Evolutionary conservation across 2,888 invertebrate species (phyloP).

Genomic region (Pheosia tremula): DNA sequence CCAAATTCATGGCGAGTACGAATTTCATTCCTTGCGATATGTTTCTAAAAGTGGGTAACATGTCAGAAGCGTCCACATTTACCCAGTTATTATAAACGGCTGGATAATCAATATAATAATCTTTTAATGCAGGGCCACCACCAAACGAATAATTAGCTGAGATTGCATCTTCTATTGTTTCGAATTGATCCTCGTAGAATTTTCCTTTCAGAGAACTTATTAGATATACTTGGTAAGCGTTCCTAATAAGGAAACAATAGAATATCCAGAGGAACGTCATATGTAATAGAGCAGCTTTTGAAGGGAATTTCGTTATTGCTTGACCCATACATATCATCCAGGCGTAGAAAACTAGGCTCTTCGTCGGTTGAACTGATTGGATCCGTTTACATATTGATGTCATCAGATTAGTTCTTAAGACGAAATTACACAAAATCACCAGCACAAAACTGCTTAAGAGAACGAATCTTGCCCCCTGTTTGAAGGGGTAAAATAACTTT

Average conservation of each 20-base stretch:
- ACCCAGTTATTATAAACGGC: constrained; percentile 58
- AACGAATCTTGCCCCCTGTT: constrained; percentile 47
- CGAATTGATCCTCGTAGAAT: constrained; percentile 52
- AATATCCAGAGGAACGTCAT: constrained; percentile 63
- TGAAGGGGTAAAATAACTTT: constrained; percentile 65
- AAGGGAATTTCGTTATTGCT: constrained; percentile 53
- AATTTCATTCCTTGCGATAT: constrained; percentile 58
- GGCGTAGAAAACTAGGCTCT: constrained; percentile 53
- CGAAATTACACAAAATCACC: constrained; percentile 47
- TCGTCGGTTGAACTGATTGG: constrained; percentile 28
- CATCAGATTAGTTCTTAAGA: constrained; percentile 48
- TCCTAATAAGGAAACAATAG: constrained; percentile 69
- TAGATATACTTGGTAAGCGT: constrained; percentile 66
- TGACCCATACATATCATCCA: constrained; percentile 72
- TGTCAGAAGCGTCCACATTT: constrained; percentile 45
- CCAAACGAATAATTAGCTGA: constrained; percentile 59
- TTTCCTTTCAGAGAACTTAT: constrained; percentile 65
- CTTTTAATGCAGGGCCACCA: constrained; percentile 60
- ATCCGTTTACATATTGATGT: constrained; percentile 27
- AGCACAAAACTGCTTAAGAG: constrained; percentile 52
- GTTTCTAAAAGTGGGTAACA: constrained; percentile 45
- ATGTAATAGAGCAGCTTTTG: constrained; percentile 48
- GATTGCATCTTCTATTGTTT: constrained; percentile 60
- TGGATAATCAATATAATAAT: constrained; percentile 61
- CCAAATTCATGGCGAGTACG: constrained; percentile 60